These are phyloP conservation scores for Xestobium rufovillosum DNA, from an alignment of 2,888 invertebrate species.

Conservation along the genomic window DNA sequence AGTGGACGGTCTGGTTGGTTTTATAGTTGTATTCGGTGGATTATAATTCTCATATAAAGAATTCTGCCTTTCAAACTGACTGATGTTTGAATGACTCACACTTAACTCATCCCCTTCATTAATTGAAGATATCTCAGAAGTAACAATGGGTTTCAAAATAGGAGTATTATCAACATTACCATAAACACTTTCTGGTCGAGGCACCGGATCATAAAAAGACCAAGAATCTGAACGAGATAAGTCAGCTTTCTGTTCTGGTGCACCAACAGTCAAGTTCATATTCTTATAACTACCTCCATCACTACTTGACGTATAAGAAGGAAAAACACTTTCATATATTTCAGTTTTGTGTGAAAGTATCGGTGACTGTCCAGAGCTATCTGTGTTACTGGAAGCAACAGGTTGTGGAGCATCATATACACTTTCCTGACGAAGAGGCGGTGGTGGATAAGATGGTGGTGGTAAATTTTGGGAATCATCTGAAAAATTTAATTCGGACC, in stretches of 20 bases:
- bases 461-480: conserved; percentile 41
- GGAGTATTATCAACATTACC: conserved; percentile 35
- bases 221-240: conserved; percentile 46
- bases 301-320: conserved; percentile 35
- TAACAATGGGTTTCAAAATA: conserved; percentile 27
- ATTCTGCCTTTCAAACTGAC: conserved; percentile 29
- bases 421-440: conserved; percentile 50
- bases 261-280: conserved; percentile 19
- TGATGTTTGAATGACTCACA: conserved; percentile 24
- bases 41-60: conserved; percentile 48
- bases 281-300: conserved; percentile 30
- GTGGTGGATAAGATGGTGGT: conserved; percentile 53
- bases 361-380: conserved; percentile 25
- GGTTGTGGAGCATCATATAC: conserved; percentile 50
- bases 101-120: conserved; percentile 10
- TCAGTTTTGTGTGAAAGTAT: conserved; percentile 19
- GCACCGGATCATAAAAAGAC: conserved; percentile 45
- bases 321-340: conserved; percentile 44
- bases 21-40: conserved; percentile 25
- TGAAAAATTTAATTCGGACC: conserved; percentile 19
- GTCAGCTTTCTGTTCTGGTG: conserved; percentile 30
- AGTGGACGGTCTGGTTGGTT: conserved; percentile 37
- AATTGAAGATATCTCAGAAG: conserved; percentile 21
- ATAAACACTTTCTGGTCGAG: conserved; percentile 25
- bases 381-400: conserved; percentile 37